Evolutionary conservation across 2,797 vertebrate genomes (phyloP).

Genomic region (Leuciscus waleckii): DNA sequence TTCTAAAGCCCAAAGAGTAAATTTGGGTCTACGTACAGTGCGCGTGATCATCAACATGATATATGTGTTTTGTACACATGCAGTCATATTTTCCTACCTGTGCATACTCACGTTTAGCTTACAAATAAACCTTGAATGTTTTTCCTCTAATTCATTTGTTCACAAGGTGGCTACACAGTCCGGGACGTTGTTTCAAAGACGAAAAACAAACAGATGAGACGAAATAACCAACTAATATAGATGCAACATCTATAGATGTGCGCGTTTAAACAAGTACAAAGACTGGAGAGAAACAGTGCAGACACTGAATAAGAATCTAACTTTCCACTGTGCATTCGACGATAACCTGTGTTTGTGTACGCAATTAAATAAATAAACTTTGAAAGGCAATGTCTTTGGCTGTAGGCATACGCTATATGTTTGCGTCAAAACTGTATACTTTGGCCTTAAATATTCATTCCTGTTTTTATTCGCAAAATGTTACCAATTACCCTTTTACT

Average conservation of each 20-base stretch:
- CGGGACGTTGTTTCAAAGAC: not conserved
- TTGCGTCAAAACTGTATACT: not conserved
- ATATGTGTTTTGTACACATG: not conserved
- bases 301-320: not conserved
- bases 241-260: no score
- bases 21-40: not conserved
- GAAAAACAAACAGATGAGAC: no score
- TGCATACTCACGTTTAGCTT: not conserved
- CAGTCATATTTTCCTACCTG: accelerated
- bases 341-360: not conserved
- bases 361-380: not conserved
- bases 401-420: not conserved
- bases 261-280: not conserved
- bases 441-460: not conserved
- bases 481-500: not conserved
- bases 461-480: not conserved
- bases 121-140: not conserved
- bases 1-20: not conserved
- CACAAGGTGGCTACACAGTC: not conserved
- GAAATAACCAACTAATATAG: no score
- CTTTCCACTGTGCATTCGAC: not conserved
- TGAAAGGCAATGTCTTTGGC: not conserved
- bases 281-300: not conserved
- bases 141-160: not conserved
- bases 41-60: not conserved